Conservation (phyloP, 64 coral and sea anemone genomes). For the Astreopora myriophthalma region DNA sequence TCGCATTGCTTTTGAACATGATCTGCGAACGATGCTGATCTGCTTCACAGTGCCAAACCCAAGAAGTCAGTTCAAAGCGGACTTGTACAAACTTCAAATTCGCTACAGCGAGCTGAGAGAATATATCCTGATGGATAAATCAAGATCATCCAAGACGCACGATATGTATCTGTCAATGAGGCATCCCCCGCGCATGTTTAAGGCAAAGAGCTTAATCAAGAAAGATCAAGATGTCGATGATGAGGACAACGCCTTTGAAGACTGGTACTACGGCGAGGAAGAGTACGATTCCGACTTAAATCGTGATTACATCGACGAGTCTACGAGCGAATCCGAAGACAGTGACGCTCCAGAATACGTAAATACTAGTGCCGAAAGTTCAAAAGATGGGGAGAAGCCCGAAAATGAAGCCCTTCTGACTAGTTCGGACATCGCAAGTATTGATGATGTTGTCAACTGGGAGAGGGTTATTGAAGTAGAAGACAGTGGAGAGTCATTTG, state of each 20-base stretch:
- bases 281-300: constrained; percentile 43
- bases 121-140: constrained; percentile 66
- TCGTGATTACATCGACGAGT: constrained; percentile 10
- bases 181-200: constrained; percentile 70
- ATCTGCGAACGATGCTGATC: constrained; percentile 75
- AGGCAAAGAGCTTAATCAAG: constrained; percentile 13
- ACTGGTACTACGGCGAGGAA: constrained; percentile 28
- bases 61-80: background rate
- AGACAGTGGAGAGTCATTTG: constrained; percentile 57
- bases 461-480: constrained; percentile 58
- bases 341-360: constrained; percentile 21
- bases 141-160: background rate
- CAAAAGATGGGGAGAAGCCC: constrained; percentile 33
- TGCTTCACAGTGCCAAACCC: constrained; percentile 61
- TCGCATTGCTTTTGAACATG: constrained; percentile 84
- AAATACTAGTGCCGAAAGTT: background rate
- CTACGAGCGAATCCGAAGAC: constrained; percentile 15
- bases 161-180: constrained; percentile 50
- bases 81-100: constrained; percentile 85
- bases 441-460: constrained; percentile 61
- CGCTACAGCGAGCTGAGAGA: constrained; percentile 76
- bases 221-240: constrained; percentile 2
- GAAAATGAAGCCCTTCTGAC: constrained; percentile 34
- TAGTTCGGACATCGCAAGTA: constrained; percentile 39
- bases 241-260: constrained; percentile 41